Evolutionary conservation across 2,888 invertebrate genomes (phyloP).

Genomic region (Litoditis marina): DNA sequence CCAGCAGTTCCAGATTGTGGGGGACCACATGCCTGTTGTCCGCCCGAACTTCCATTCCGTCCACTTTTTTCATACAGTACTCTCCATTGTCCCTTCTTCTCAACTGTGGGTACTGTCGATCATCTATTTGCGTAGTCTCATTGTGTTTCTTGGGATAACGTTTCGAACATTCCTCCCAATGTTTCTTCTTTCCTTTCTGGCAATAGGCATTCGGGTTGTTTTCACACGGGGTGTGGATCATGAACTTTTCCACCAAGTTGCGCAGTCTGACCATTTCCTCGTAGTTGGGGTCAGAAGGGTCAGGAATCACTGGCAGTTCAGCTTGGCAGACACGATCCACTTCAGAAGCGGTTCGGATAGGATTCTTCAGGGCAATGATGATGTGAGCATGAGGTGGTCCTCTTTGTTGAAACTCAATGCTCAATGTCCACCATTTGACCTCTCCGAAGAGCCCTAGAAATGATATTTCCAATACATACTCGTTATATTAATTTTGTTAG

Average conservation of each 20-base stretch:
- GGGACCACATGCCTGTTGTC: conserved; percentile 11
- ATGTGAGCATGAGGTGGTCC: conserved; percentile 18
- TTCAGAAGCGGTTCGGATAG: conserved; percentile 3
- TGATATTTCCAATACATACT: too few species aligned
- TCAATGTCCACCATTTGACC: conserved; percentile 10
- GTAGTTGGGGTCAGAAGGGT: neutral
- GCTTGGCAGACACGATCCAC: conserved; percentile 7
- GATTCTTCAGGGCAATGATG: conserved; percentile 2
- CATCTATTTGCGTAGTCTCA: neutral
- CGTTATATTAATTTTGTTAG: too few species aligned
- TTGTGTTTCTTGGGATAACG: conserved; percentile 4
- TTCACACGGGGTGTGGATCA: conserved; percentile 14
- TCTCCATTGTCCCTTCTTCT: neutral
- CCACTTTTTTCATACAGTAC: fast-evolving
- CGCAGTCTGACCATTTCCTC: neutral
- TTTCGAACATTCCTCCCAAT: conserved; percentile 6
- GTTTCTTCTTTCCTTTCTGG: too few species aligned
- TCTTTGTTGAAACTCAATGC: conserved; percentile 17
- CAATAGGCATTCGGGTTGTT: neutral
- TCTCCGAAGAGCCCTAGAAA: conserved; percentile 11
- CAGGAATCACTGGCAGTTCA: conserved; percentile 2
- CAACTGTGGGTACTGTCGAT: conserved; percentile 5
- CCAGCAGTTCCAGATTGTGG: conserved; percentile 5
- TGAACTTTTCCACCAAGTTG: conserved; percentile 6
- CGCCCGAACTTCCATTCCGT: too few species aligned